Conservation (phyloP, 2,113 vertebrate genomes). For the Upupa epops region DNA sequence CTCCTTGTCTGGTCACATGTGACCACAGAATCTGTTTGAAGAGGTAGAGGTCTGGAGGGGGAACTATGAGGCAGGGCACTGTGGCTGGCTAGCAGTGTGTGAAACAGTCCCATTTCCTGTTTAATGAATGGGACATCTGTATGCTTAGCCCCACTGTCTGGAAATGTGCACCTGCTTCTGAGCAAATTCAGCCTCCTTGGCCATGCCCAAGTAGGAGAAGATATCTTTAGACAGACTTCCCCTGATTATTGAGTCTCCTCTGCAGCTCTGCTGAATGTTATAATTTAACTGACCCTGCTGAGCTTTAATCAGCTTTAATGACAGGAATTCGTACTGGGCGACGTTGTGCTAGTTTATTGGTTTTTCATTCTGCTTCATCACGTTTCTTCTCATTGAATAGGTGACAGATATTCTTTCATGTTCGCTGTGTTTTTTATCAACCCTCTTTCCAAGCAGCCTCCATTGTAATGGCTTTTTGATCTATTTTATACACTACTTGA, state of each 20-base stretch:
- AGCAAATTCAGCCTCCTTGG: neutral
- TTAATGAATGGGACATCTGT: neutral
- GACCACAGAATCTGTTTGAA: neutral
- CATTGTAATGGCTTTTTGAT: neutral
- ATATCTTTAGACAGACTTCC: neutral
- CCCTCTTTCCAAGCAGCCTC: neutral
- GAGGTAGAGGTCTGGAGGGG: neutral
- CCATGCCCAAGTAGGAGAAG: neutral
- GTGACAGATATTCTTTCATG: neutral
- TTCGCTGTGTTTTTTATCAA: neutral
- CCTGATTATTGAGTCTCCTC: neutral
- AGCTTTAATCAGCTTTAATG: neutral
- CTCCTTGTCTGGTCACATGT: neutral
- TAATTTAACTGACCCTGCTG: neutral
- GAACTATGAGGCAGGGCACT: neutral
- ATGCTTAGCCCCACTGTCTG: neutral
- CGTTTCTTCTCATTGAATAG: neutral
- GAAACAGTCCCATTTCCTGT: neutral
- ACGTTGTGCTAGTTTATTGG: neutral
- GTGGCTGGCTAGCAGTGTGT: accelerated
- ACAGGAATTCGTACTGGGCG: neutral
- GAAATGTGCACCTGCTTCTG: neutral
- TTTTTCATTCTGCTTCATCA: neutral
- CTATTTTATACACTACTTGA: neutral
- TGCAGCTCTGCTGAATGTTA: neutral